Base-by-base conservation (phyloP, 2,888 invertebrate species). In the Lycia hirtaria region DNA sequence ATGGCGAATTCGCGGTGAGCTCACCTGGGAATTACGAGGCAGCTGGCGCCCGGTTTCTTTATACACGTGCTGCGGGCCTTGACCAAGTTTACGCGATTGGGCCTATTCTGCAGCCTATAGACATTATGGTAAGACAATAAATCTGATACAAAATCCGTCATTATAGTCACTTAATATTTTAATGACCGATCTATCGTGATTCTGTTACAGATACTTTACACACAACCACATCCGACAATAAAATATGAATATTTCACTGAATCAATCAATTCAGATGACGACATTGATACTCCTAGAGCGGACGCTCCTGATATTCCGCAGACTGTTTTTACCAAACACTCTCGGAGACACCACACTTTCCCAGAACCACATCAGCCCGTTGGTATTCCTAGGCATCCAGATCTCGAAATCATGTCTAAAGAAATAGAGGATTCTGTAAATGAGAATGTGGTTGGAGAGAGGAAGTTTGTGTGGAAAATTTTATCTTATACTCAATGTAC, bases 161-260 rank as follows among this genome's bases (percentile, higher is more conserved):
- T 22, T 9, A 40, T 9, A 4, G 1, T 14, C 1, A 40, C 15
- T 9, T n/a, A 15, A 4, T 15, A 41, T 15, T 26, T n/a, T 15
- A n/a, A 15, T 41, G 26, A 9, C 26, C 14, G 10, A n/a, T n/a
- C 15, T 10, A 3, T 32, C 6, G 10, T 14, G 30, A 41, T 45
- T 10, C 20, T 17, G 66, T 86, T 85, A 20, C 86, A 97, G 97
- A 93, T 98, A 67, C 93, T 97, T 56, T 96, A 95, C 70, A 96
- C 96, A 68, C 95, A 96, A 80, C 93, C 95, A 41, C 98, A 97
- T 88, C 96, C 96, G 0, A 98, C 96, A n/a, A 95, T 98, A 67
- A 96, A 96, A 80, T 98, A 98, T 80, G 96, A 97, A 78, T 98
- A 97, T 81, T 95, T 96, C 65, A 89, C 97, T 30, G 97, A 97